Evolutionary conservation across 2,113 vertebrate species (phyloP).

Genomic region (Oreocharis arfaki): DNA sequence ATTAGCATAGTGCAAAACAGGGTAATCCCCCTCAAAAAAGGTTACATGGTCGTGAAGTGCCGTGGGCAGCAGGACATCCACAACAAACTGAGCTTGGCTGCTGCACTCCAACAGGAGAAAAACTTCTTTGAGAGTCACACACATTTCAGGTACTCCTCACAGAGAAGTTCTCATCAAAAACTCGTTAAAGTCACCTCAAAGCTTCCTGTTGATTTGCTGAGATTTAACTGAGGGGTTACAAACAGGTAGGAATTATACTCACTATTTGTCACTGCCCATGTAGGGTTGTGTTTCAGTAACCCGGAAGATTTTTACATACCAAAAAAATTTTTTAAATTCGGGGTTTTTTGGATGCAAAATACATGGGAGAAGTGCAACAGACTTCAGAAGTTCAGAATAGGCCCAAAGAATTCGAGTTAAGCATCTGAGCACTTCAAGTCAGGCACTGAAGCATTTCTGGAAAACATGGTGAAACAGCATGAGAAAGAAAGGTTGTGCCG

Average conservation of each 20-base stretch:
- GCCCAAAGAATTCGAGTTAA: not conserved
- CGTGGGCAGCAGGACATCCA: conserved; percentile 79
- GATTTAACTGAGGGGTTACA: not conserved
- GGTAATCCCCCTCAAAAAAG: conserved; percentile 79
- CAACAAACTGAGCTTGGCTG: conserved; percentile 67
- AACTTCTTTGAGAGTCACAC: conserved; percentile 78
- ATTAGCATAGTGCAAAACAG: conserved; percentile 76
- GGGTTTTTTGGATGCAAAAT: not conserved
- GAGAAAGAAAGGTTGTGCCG: not conserved
- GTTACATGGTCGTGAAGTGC: conserved; percentile 90
- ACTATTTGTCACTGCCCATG: not conserved
- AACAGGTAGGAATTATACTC: not conserved
- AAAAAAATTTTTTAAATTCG: not conserved
- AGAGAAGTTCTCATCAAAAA: not conserved
- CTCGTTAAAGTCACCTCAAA: not conserved
- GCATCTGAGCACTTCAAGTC: not conserved
- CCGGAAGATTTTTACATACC: not conserved
- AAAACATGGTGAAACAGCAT: not conserved
- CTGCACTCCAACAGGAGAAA: conserved; percentile 76
- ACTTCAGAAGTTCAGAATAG: not conserved
- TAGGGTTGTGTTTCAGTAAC: not conserved
- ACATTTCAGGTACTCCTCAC: conserved; percentile 70
- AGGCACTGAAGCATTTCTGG: not conserved
- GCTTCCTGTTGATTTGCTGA: not conserved
- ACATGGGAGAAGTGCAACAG: not conserved